phyloP scores from a whole-genome alignment of 2,888 invertebrate genomes.

The Pammene aurita region DNA sequence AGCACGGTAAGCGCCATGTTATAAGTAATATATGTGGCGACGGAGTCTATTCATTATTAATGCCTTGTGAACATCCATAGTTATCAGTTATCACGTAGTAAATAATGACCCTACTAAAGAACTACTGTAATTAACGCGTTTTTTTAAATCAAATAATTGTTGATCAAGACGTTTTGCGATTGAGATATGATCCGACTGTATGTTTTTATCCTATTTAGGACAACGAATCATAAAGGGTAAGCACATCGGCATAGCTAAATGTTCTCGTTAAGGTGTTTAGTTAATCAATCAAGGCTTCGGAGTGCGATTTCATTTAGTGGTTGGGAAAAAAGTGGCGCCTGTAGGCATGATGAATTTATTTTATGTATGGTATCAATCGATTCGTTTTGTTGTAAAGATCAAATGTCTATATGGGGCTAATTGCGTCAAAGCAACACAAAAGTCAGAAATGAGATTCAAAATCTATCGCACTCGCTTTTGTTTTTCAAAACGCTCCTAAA shows the following conservation, averaged over 20 bases:
- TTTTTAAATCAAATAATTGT: slow-evolving; percentile 22
- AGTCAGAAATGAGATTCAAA: too few species aligned
- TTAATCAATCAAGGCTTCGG: neutral
- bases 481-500: too few species aligned
- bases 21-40: slow-evolving; percentile 24
- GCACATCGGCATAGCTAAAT: neutral
- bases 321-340: slow-evolving; percentile 22
- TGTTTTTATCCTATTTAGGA: slow-evolving; percentile 1
- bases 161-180: slow-evolving; percentile 22
- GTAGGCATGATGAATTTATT: too few species aligned
- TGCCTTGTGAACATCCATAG: slow-evolving; percentile 19
- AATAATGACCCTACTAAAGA: slow-evolving; percentile 8
- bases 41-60: slow-evolving; percentile 17
- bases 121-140: slow-evolving; percentile 14
- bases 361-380: too few species aligned
- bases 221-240: slow-evolving; percentile 4
- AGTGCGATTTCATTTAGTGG: slow-evolving; percentile 7
- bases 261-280: slow-evolving; percentile 19
- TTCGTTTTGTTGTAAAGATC: too few species aligned
- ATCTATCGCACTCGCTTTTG: too few species aligned
- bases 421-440: too few species aligned
- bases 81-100: slow-evolving; percentile 11
- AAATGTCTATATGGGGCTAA: too few species aligned
- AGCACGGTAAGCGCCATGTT: slow-evolving; percentile 18
- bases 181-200: slow-evolving; percentile 6